Base-by-base conservation (phyloP, 2,797 vertebrate species). In the Enteromius argenteus region DNA sequence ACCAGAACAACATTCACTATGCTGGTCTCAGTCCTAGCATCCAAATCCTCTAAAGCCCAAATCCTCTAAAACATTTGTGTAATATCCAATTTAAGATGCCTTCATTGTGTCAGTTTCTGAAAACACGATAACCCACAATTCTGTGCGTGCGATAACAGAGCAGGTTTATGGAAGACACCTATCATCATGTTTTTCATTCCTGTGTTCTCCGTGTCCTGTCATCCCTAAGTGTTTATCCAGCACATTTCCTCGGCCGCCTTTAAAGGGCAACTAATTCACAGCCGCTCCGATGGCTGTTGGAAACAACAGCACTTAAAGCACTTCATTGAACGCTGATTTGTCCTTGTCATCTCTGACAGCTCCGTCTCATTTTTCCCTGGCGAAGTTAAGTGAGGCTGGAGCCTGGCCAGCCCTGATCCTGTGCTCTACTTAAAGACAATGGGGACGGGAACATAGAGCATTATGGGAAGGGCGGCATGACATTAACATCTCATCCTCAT, bases 241-340 rank as follows among this genome's bases (percentile, higher is more conserved):
- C 27, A 84, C 89, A 92, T 85, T 89, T 90, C 89, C 84, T 58
- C 83, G 62, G 86, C 53, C 82, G 17, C 85, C 91, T 89, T 89
- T 44, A 90, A 90, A 93, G 93, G 92, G 90, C 92, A 91, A 89
- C 93, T 93, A 93, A 94, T 93, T 93, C 92, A 93, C 86, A 69
- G 88, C 84, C 87, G 85, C 89, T 90, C 91, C 87, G 86, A 37
- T 89, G 90, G 90, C 76, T 80, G 90, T 90, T 90, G 90, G 89
- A 91, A 90, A 92, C 89, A 90, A 79, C 87, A 91, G 92, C 92
- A 92, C 93, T 94, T 93, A 93, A 93, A 94, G 92, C 91, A 93
- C 92, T 94, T 95, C 91, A 95, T 94, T 91, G 93, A 93, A 94
- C 91, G 91, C 94, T 92, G 94, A 94, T 95, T 94, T 94, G 94